Percentiles rank a stretch among this genome's conserved stretches.
phyloP scores from a whole-genome alignment of 2,113 vertebrate species.

The Poecilia latipinna region DNA sequence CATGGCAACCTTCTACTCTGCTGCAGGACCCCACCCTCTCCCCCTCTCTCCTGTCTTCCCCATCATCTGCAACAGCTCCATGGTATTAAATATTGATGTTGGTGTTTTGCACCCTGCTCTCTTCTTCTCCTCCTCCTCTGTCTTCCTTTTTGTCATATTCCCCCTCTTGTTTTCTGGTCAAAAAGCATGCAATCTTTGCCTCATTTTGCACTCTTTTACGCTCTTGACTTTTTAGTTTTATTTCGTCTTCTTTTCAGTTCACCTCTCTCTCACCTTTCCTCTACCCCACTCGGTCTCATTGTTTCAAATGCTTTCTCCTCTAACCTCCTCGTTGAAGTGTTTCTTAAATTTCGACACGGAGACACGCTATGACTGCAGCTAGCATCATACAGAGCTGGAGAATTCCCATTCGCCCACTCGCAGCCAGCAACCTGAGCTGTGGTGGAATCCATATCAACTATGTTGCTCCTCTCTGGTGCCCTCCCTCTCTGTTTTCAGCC shows the following conservation, averaged over 20 bases:
- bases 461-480: slow-evolving; percentile 51
- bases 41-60: slow-evolving; percentile 48
- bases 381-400: slow-evolving; percentile 52
- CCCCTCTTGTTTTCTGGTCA: slow-evolving; percentile 13
- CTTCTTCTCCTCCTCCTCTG: slow-evolving; percentile 17
- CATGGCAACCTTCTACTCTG: slow-evolving; percentile 82
- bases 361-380: slow-evolving; percentile 61
- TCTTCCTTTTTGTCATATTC: slow-evolving; percentile 22
- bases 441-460: slow-evolving; percentile 72
- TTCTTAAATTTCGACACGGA: slow-evolving; percentile 47
- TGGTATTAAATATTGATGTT: slow-evolving; percentile 82
- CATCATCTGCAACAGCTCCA: slow-evolving; percentile 75
- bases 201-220: slow-evolving; percentile 4
- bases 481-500: slow-evolving; percentile 46
- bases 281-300: not conserved
- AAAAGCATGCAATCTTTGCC: slow-evolving; percentile 11
- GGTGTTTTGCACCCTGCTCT: slow-evolving; percentile 71
- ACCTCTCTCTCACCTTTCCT: not conserved
- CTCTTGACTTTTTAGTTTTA: slow-evolving; percentile 3
- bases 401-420: slow-evolving; percentile 72
- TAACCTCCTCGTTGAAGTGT: slow-evolving; percentile 18
- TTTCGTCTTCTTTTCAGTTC: not conserved
- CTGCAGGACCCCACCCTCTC: slow-evolving; percentile 83
- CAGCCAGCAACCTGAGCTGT: slow-evolving; percentile 58
- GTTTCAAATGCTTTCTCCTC: not conserved